Evolutionary conservation across 2,797 vertebrate genomes (phyloP).

Genomic region (Notoglanidium macrostoma): DNA sequence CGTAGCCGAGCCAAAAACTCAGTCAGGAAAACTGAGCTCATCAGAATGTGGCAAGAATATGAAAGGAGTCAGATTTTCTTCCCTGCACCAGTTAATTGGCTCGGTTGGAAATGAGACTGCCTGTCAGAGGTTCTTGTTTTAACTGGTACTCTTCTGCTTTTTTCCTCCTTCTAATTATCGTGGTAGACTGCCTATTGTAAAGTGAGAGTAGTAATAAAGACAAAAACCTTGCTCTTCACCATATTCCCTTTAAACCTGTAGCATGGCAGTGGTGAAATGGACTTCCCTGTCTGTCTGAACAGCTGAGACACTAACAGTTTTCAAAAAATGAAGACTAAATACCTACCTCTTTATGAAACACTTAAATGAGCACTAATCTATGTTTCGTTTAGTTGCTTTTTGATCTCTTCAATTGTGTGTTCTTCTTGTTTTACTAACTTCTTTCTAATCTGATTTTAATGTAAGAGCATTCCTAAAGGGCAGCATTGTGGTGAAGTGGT

Average conservation of each 20-base stretch:
- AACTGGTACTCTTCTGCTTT: constrained; percentile 14
- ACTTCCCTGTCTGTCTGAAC: not conserved
- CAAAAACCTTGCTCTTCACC: not conserved
- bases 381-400: not conserved
- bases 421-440: not conserved
- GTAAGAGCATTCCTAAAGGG: too few species aligned
- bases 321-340: not conserved
- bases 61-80: constrained; percentile 8
- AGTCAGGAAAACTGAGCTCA: constrained; percentile 31
- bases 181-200: not conserved
- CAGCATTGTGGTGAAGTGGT: too few species aligned
- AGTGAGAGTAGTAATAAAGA: not conserved
- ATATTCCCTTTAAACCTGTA: not conserved
- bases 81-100: not conserved
- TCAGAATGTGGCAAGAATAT: constrained; percentile 18
- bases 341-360: not conserved
- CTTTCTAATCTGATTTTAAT: not conserved
- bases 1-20: constrained; percentile 7
- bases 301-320: not conserved
- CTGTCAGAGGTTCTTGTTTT: not conserved
- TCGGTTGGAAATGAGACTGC: not conserved
- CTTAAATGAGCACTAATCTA: not conserved
- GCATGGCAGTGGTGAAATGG: not conserved
- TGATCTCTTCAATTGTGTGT: not conserved
- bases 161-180: not conserved